A percentile compares a stretch with the other conserved stretches of the same genome.
Conservation (phyloP, 2,113 vertebrate species). For the Herpetotheres cachinnans region DNA sequence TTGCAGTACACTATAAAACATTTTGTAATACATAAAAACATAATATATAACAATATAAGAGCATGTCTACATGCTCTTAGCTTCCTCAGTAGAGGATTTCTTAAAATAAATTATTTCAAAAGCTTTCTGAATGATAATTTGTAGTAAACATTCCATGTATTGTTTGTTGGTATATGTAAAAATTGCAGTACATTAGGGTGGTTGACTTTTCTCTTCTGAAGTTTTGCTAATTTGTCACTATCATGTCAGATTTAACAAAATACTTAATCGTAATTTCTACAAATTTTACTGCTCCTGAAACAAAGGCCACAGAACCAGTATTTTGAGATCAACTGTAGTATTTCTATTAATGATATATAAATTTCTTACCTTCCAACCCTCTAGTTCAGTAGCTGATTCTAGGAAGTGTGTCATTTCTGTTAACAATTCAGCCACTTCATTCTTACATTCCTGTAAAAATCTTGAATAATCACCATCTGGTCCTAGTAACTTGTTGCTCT, state of each 20-base stretch:
- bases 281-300: neutral
- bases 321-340: neutral
- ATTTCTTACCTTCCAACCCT: neutral
- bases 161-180: neutral
- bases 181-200: neutral
- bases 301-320: neutral
- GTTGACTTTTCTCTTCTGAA: neutral
- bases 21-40: neutral
- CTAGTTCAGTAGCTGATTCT: neutral
- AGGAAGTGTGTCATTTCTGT: neutral
- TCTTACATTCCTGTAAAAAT: slow-evolving; percentile 10
- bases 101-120: neutral
- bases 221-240: neutral
- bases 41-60: neutral
- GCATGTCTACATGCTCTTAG: neutral
- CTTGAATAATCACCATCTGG: slow-evolving; percentile 24
- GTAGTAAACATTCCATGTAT: neutral
- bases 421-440: neutral
- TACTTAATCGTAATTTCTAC: neutral
- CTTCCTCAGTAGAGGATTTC: neutral
- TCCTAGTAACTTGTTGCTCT: slow-evolving; percentile 9
- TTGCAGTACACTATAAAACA: neutral
- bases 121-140: neutral
- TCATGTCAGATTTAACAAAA: neutral
- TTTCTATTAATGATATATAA: neutral